Evolutionary conservation across 2,797 vertebrate genomes (phyloP).

Genomic region (Adrianichthys oophorus): DNA sequence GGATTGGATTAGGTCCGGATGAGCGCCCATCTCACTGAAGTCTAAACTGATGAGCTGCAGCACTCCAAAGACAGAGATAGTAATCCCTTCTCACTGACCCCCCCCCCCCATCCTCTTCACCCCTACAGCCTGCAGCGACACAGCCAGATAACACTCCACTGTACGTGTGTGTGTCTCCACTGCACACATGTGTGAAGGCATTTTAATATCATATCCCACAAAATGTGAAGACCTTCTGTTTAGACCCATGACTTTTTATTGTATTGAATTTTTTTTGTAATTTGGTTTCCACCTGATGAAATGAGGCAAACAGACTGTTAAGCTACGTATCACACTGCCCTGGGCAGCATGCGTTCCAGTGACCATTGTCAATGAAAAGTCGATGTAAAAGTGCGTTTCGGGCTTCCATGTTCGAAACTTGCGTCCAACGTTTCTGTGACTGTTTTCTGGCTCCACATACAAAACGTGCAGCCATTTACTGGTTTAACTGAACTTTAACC

Average conservation of each 20-base stretch:
- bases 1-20: conserved; percentile 76
- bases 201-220: conserved; percentile 7
- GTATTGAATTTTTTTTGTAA: neutral
- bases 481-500: too few relatives aligned
- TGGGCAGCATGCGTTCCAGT: too few relatives aligned
- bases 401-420: too few relatives aligned
- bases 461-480: too few relatives aligned
- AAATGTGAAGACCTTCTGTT: neutral
- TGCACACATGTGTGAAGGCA: conserved; percentile 5
- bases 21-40: conserved; percentile 70
- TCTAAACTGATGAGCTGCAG: conserved; percentile 76
- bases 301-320: too few relatives aligned
- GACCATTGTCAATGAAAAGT: too few relatives aligned
- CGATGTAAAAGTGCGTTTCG: too few relatives aligned
- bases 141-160: conserved; percentile 57
- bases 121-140: conserved; percentile 51
- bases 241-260: neutral
- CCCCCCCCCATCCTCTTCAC: conserved; percentile 4
- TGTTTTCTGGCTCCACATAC: too few relatives aligned
- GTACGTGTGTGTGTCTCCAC: neutral
- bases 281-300: neutral
- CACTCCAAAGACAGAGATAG: conserved; percentile 76
- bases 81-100: conserved; percentile 66
- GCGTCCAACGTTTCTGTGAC: too few relatives aligned
- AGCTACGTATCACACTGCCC: too few relatives aligned